Evolutionary conservation across 2,113 vertebrate genomes (phyloP), one percentile per base, ranked within the genome.

Genomic region (Phaetusa simplex): DNA sequence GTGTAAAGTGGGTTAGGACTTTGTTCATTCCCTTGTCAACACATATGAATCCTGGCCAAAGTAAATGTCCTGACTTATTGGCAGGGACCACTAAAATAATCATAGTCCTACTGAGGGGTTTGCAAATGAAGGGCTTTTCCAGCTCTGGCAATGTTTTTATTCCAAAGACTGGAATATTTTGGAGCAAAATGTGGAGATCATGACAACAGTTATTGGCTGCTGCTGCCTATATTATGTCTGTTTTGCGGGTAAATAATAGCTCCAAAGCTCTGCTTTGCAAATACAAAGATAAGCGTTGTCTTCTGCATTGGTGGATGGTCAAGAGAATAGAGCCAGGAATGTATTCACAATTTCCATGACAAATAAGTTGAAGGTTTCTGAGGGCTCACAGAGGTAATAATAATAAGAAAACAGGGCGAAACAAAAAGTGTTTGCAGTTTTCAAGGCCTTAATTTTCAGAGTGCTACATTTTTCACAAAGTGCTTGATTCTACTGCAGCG

Each of bases 11-110:
- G 61, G 70, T 87, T 76, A 95, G 52, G 81, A 72, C 65, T 95
- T 93, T 52, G 12, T 56, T 89, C 77, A 52, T 92, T 96, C 90
- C 58, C 62, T 82, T 87, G 89, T 85, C 90, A 82, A 69, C 70
- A 79, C 14, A 6, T 5, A 20, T 8, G 77, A 91, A 90, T 47
- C n/a, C 47, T 76, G 78, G 52, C 66, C 76, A 86, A 94, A 92
- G 88, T 36, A 90, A 95, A 91, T 58, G 59, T 50, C 49, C 52
- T 61, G 62, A 86, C 59, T 49, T 91, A 50, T 45, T 95, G 93
- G 83, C 81, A 79, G 52, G 23, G n/a, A 40, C 24, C 52, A 21
- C 20, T 58, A 18, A 62, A 83, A 62, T 64, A 71, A n/a, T 84
- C 72, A 84, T 6, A 50, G n/a, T 34, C 38, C 74, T 79, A 47